Evolutionary conservation across 2,888 invertebrate genomes (phyloP), one percentile per base, ranked within the genome.

Genomic region (Drosophila maculinotata): DNA sequence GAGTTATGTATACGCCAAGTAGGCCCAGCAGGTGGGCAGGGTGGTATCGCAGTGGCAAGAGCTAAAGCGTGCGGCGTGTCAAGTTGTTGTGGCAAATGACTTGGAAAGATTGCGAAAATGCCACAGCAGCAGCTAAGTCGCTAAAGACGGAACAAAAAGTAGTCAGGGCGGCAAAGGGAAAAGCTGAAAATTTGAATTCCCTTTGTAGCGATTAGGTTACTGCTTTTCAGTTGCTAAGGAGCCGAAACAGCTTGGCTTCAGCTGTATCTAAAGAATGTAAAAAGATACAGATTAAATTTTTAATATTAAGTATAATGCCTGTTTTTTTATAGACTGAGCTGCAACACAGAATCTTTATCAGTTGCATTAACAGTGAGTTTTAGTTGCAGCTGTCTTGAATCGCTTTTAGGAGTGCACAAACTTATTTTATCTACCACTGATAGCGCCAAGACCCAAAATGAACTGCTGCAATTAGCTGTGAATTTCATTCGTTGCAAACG

Each of bases 401-500:
- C 26, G 17, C 49, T 35, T 36, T 62, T 41, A 30, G 56, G 25
- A 14, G 23, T 17, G 52, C 7, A 31, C 30, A 38, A 58, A 31
- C 25, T 58, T 17, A 38, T 38, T 54, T 59, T 59, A 59, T 59
- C 59, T 69, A 38, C 12, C 39, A 44, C 54, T 25, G 63, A 65
- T 60, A 65, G 47, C 33, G 42, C 15, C 26, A 39, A 39, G 49
- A 25, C 44, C 14, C 47, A 54, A 58, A 75, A 62, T 69, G 62
- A 78, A 73, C 67, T 66, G 69, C 76, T 45, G 75, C 81, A 81
- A 81, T 81, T 81, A 81, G 85, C 77, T 69, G 74, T 38, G 48
- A 66, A 72, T 70, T 72, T 58, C 63, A 56, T 69, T 73, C 53
- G 45, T 36, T 59, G 58, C 59, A 56, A 69, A 58, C 64, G 63